Conservation (phyloP, 2,113 vertebrate genomes). For the Athene noctua region DNA sequence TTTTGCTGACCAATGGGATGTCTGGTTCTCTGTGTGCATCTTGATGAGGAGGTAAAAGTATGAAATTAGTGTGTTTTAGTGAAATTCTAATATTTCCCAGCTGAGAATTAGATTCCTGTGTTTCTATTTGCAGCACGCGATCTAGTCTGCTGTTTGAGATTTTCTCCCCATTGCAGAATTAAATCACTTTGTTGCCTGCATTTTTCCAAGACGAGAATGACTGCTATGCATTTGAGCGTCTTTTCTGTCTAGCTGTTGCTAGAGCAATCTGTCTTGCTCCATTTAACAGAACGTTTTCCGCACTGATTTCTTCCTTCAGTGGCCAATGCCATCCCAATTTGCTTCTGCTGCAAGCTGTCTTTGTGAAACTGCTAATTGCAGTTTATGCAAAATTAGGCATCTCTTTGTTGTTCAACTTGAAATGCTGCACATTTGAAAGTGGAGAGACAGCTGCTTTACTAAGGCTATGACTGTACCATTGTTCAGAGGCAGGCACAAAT, state of each 20-base stretch:
- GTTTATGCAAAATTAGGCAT: neutral
- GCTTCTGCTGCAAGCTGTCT: neutral
- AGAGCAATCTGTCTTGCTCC: neutral
- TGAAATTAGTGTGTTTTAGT: neutral
- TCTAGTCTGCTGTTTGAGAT: neutral
- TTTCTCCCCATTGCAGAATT: neutral
- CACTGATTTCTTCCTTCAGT: neutral
- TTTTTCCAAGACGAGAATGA: neutral
- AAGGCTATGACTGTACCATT: neutral
- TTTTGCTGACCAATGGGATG: neutral
- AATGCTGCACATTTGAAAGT: neutral
- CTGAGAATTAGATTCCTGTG: neutral
- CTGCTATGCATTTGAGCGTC: neutral
- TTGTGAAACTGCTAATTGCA: conserved; percentile 16
- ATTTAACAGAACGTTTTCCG: neutral
- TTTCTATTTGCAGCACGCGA: neutral
- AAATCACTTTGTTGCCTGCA: neutral
- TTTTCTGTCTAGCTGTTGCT: neutral
- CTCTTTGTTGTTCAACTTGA: neutral
- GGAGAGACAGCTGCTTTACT: neutral
- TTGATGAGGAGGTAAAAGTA: conserved; percentile 19
- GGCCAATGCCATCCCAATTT: neutral
- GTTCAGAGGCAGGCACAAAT: neutral
- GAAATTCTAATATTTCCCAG: neutral
- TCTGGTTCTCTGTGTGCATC: neutral